phyloP scores from a whole-genome alignment of 2,113 vertebrate genomes.

The Harpagus bidentatus region DNA sequence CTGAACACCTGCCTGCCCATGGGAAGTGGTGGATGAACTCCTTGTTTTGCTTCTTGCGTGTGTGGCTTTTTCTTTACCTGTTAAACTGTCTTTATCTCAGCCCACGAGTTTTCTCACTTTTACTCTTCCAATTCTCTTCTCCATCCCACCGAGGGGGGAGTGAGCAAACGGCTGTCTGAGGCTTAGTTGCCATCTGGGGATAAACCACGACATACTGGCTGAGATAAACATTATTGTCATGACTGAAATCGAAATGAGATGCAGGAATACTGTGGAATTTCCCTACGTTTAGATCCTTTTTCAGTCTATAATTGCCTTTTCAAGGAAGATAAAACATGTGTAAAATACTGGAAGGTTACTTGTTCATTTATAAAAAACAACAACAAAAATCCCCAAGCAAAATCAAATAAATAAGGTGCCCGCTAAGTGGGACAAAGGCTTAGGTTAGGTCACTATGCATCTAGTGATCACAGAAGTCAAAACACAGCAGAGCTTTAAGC shows the following conservation, averaged over 20 bases:
- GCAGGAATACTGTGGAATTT: not conserved
- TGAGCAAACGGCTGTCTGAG: too few species aligned
- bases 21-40: too few species aligned
- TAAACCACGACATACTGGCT: not conserved
- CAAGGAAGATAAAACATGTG: not conserved
- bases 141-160: too few species aligned
- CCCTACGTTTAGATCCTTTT: accelerated
- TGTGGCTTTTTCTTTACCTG: too few species aligned
- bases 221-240: not conserved
- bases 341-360: not conserved
- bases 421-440: not conserved
- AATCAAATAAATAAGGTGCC: not conserved
- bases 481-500: not conserved
- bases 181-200: too few species aligned
- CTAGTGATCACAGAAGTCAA: not conserved
- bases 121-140: too few species aligned
- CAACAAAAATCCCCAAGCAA: not conserved
- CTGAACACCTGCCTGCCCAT: too few species aligned
- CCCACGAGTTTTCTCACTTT: too few species aligned
- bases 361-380: not conserved
- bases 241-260: not conserved
- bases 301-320: not conserved
- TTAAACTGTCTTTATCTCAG: too few species aligned
- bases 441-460: not conserved
- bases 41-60: too few species aligned